Evolutionary conservation across 2,888 invertebrate species (phyloP), one percentile per base, ranked within the genome.

Genomic region (Anticlea derivata): DNA sequence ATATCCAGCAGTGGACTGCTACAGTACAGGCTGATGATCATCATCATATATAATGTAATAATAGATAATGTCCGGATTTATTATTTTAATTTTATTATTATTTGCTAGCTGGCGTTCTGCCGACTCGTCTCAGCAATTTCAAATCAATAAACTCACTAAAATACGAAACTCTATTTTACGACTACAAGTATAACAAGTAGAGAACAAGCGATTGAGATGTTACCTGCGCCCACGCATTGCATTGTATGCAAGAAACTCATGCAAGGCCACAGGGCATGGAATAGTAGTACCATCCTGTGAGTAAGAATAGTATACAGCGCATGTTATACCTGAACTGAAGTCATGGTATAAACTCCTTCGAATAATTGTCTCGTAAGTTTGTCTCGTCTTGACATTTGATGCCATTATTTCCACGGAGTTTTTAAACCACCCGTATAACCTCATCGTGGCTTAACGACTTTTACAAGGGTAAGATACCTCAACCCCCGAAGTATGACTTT

Each of bases 171-270:
- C 52, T 62, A 65, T 56, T 80, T 81, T 82, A 82, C 78, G 77
- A 75, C 60, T 68, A 72, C 67, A 68, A 46, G 45, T 48, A 51
- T 39, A 66, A 73, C 77, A 78, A 68, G 73, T 52, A 35, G 65
- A 58, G 64, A 63, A 82, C 83, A 80, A 73, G 70, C 78, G 76
- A 86, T 86, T 84, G 84, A 85, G 83, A 75, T 80, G 86, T 82
- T 47, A 64, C 60, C 58, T 59, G 68, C 73, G 79, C 79, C 74
- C 72, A 75, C 70, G 60, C 67, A 60, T 66, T 66, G 62, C 67
- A 78, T 80, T 72, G 64, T 63, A 55, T 63, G 59, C 52, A 52
- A 47, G 58, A 53, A 50, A 55, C 24, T 20, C 49, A 38, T 56
- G 51, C 53, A 53, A 7, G 26, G 24, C 24, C 38, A 48, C 37